Conservation (phyloP, 2,888 invertebrate species). For the Lacanobia wlatinum region DNA sequence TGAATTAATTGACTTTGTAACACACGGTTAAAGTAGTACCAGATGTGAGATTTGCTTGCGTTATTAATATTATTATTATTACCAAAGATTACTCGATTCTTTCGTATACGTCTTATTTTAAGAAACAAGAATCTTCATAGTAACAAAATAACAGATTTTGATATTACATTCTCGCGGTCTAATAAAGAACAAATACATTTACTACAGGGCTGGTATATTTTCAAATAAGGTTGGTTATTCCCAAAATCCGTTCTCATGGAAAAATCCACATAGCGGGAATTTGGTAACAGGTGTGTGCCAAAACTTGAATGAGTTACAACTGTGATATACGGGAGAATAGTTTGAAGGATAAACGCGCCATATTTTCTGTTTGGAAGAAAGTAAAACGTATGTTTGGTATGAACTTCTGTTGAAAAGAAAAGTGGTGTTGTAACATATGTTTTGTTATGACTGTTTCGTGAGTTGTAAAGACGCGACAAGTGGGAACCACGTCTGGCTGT, state of each 20-base stretch:
- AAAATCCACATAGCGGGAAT: conserved; percentile 52
- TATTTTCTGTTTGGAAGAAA: conserved; percentile 28
- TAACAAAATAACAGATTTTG: conserved; percentile 17
- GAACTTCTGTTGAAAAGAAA: conserved; percentile 22
- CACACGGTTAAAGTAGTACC: too few relatives aligned
- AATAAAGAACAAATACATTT: conserved; percentile 21
- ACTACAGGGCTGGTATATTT: conserved; percentile 27
- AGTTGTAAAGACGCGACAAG: neutral
- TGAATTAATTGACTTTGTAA: too few relatives aligned
- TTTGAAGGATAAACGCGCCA: conserved; percentile 38
- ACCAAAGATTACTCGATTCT: neutral
- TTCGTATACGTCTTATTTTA: neutral
- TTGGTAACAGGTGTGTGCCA: conserved; percentile 61
- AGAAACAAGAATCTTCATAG: neutral
- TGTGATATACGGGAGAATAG: conserved; percentile 41
- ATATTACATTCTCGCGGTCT: neutral
- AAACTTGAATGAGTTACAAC: conserved; percentile 58
- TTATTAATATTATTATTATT: neutral
- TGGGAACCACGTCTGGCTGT: neutral
- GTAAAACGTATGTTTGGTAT: conserved; percentile 17
- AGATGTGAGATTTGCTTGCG: too few relatives aligned
- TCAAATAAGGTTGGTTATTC: conserved; percentile 47
- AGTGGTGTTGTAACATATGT: conserved; percentile 18
- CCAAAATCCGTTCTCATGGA: conserved; percentile 35
- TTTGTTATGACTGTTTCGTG: neutral